Conservation (phyloP, 2,113 vertebrate species). For the Bambusicola thoracicus region DNA sequence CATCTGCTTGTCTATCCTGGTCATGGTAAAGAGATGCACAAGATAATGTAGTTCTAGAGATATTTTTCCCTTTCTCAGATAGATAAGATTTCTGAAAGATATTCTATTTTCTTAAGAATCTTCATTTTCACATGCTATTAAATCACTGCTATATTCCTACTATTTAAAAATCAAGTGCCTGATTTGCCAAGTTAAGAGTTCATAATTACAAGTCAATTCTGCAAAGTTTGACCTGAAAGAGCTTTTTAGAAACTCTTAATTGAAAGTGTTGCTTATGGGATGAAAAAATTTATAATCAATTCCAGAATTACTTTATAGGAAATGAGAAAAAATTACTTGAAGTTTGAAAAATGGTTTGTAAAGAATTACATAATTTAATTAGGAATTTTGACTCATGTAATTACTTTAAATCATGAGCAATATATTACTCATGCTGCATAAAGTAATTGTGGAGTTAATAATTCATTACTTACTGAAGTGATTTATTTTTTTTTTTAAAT, state of each 20-base stretch:
- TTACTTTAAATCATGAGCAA: slow-evolving; percentile 48
- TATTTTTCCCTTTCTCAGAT: background rate
- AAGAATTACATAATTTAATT: slow-evolving; percentile 21
- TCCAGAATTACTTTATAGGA: slow-evolving; percentile 3
- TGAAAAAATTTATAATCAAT: background rate
- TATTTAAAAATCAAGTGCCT: background rate
- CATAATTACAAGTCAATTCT: background rate
- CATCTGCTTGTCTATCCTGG: background rate
- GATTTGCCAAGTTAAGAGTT: background rate
- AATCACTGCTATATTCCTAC: background rate
- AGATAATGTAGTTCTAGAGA: background rate
- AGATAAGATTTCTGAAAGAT: background rate
- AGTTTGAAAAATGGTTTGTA: slow-evolving; percentile 35
- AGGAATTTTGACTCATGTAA: slow-evolving; percentile 51
- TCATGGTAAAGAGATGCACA: background rate
- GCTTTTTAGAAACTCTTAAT: background rate
- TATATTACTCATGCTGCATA: slow-evolving; percentile 27
- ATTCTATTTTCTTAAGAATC: background rate
- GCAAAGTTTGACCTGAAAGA: background rate
- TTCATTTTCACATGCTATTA: background rate
- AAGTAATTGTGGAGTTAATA: slow-evolving; percentile 53
- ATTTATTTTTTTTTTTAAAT: background rate
- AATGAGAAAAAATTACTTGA: background rate
- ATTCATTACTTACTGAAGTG: slow-evolving; percentile 46
- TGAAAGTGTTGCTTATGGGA: background rate